Evolutionary conservation across 2,888 invertebrate species (phyloP).

Genomic region (Myopa testacea): DNA sequence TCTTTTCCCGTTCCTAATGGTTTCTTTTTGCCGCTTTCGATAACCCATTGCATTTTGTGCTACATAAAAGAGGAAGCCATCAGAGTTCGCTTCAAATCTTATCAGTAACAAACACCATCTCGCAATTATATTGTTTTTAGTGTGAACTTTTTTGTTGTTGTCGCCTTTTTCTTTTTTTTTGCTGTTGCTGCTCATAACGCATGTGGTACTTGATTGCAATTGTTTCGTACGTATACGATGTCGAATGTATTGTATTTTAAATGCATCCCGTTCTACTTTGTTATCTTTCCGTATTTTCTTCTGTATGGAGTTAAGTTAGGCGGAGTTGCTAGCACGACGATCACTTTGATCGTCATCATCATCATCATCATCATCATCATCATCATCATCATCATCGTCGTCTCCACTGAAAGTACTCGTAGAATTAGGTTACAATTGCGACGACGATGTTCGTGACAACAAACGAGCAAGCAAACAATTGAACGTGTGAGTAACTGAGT

Average conservation of each 20-base stretch:
- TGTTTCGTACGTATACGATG: background rate
- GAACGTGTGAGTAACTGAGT: background rate
- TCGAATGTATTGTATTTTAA: background rate
- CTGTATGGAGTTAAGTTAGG: background rate
- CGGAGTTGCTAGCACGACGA: slow-evolving; percentile 2
- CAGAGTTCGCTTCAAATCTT: background rate
- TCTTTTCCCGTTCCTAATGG: background rate
- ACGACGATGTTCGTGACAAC: background rate
- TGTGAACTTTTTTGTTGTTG: background rate
- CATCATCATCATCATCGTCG: background rate
- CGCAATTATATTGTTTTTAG: background rate
- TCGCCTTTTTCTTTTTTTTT: background rate
- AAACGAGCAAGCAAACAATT: background rate
- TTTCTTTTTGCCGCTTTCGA: background rate
- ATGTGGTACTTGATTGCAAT: too few relatives aligned
- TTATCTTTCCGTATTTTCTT: slow-evolving; percentile 1
- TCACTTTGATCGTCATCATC: background rate
- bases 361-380: background rate
- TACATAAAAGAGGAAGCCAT: background rate
- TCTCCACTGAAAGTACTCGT: background rate
- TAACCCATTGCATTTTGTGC: background rate
- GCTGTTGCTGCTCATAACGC: background rate
- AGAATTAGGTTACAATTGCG: slow-evolving; percentile 33
- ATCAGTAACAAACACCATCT: background rate
- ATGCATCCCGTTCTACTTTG: background rate